A percentile compares a stretch with the other conserved stretches of the same genome.
These are phyloP conservation scores for Drosophila eugracilis DNA, from an alignment of 1,140 invertebrate genomes.

Conservation along the genomic window DNA sequence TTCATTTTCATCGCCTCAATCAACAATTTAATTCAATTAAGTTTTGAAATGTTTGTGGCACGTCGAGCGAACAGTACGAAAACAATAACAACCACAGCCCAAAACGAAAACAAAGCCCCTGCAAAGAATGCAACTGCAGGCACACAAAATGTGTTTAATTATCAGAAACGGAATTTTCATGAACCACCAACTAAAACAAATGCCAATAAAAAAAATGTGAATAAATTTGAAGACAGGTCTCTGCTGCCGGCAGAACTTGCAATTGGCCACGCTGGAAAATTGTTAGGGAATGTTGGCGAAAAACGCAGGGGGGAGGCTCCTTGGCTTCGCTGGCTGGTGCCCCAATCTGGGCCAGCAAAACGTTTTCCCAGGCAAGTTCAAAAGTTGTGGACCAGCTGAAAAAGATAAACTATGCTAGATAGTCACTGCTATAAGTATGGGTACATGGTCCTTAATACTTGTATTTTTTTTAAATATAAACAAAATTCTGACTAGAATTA, in stretches of 20 bases:
- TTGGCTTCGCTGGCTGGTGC: constrained; percentile 4
- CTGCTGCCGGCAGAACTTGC: constrained; percentile 18
- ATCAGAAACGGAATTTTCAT: constrained; percentile 65
- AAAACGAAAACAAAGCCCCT: constrained; percentile 12
- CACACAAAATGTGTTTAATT: constrained; percentile 51
- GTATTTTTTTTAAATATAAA: not conserved
- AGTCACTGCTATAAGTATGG: too few species aligned
- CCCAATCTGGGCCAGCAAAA: constrained; percentile 32
- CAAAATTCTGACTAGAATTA: too few species aligned
- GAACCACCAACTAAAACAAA: constrained; percentile 43
- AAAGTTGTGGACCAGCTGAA: constrained; percentile 7
- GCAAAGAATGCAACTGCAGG: constrained; percentile 33
- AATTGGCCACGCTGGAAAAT: constrained; percentile 23
- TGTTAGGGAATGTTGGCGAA: not conserved
- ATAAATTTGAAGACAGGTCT: constrained; percentile 67
- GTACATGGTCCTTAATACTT: too few species aligned
- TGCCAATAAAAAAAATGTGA: constrained; percentile 70
- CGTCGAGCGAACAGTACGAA: constrained; percentile 9
- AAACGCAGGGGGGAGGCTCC: not conserved
- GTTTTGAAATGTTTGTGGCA: constrained; percentile 61
- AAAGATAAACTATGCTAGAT: not conserved
- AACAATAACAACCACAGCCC: constrained; percentile 23
- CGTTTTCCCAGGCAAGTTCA: constrained; percentile 42
- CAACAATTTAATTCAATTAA: constrained; percentile 78
- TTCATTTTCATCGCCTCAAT: constrained; percentile 75